Evolutionary conservation across 2,113 vertebrate species (phyloP), one percentile per base, ranked within the genome.

Genomic region (Otolemur garnettii): DNA sequence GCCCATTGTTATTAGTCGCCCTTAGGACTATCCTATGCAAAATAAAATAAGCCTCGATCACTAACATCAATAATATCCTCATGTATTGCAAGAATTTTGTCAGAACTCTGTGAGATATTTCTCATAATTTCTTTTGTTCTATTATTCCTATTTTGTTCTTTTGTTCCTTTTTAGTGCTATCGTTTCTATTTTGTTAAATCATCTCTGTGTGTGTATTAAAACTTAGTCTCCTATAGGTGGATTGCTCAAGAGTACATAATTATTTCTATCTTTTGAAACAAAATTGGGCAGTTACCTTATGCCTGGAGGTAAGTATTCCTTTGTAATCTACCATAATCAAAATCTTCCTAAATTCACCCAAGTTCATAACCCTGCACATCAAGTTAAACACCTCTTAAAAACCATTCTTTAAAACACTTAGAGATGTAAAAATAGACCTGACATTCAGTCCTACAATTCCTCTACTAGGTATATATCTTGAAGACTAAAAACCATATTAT

Each of bases 261-360:
- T 57, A 3, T 19, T 71, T 81, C 24, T 62, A 17, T 68, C 5
- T 95, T 92, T 74, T 64, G 28, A 53, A 82, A 81, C 4, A 74
- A 88, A 94, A 77, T 30, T 4, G 28, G 14, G 85, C 15, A n/a
- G 22, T 38, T n/a, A 57, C n/a, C 15, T 45, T 79, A 59, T 21
- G 22, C 42, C 3, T n/a, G 18, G 57, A 53, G 18, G 22, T 22
- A 89, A 77, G 30, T 8, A 59, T 59, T 26, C 19, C 2, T 79
- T 72, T 90, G 62, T 88, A 85, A 93, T 75, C 24, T 80, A 19
- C 64, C 60, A 19, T 85, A 87, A 82, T 85, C n/a, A 69, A 50
- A 5, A 12, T 68, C 22, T 55, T 78, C 21, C 10, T 21, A 82
- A 96, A 71, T 77, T 66, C 55, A 57, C 21, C 15, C 24, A 74